phyloP scores from a whole-genome alignment of 2,888 invertebrate species.

The Caenorhabditis sulstoni region DNA sequence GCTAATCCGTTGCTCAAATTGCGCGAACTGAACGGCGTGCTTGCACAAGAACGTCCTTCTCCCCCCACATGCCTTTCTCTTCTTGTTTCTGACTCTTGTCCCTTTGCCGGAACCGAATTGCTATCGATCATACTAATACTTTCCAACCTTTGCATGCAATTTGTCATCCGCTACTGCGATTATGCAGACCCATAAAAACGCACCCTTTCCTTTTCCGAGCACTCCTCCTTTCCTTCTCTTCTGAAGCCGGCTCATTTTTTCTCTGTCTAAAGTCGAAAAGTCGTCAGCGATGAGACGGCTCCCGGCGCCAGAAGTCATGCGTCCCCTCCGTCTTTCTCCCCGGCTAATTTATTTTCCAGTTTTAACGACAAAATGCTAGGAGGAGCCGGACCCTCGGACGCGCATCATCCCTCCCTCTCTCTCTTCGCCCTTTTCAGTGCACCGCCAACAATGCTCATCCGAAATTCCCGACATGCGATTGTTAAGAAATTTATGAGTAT shows the following conservation, averaged over 20 bases:
- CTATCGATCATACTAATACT: constrained; percentile 48
- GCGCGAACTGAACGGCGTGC: constrained; percentile 28
- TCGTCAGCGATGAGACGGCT: not conserved
- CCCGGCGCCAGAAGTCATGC: not conserved
- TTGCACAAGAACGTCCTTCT: constrained; percentile 35
- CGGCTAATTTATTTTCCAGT: constrained; percentile 9
- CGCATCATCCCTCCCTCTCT: not conserved
- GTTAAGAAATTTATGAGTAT: constrained; percentile 66
- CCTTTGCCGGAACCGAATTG: not conserved
- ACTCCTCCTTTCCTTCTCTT: constrained; percentile 8
- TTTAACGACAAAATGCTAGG: constrained; percentile 9
- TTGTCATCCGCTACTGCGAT: constrained; percentile 48
- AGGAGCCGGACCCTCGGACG: not conserved
- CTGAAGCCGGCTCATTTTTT: constrained; percentile 15
- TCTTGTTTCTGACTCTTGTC: constrained; percentile 14
- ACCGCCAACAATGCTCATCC: constrained; percentile 53
- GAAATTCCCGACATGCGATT: constrained; percentile 63
- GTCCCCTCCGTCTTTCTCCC: not conserved
- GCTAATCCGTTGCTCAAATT: constrained; percentile 63
- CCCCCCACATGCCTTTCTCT: constrained; percentile 2
- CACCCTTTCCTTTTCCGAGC: constrained; percentile 19
- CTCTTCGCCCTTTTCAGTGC: constrained; percentile 13
- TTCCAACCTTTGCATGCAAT: constrained; percentile 58
- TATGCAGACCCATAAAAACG: constrained; percentile 38
- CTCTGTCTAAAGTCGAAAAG: not conserved